Evolutionary conservation across 1,140 invertebrate species (phyloP).

Genomic region (Conus ventricosus): DNA sequence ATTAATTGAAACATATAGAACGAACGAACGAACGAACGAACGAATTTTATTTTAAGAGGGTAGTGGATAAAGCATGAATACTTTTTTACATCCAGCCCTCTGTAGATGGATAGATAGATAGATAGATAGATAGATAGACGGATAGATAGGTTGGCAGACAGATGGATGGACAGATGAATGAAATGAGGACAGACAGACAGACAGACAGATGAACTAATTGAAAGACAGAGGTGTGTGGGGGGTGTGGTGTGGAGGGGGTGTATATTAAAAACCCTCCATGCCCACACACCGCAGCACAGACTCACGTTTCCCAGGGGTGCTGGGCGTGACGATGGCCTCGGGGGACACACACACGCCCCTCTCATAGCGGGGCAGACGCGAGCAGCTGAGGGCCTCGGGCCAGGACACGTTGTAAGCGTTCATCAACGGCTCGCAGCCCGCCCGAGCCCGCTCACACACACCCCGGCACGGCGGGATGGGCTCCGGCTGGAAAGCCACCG

Average conservation of each 20-base stretch:
- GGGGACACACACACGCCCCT: slow-evolving; percentile 69
- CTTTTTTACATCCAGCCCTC: no score
- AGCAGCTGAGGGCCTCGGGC: slow-evolving; percentile 65
- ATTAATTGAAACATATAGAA: no score
- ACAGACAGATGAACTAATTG: not conserved
- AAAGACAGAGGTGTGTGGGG: no score
- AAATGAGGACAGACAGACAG: not conserved
- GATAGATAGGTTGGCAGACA: not conserved
- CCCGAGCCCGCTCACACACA: slow-evolving; percentile 64
- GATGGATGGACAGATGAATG: not conserved
- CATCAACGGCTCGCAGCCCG: slow-evolving; percentile 69
- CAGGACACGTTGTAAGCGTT: slow-evolving; percentile 68
- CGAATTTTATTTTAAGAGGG: no score
- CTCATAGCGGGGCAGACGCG: slow-evolving; percentile 65
- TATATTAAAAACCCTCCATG: no score
- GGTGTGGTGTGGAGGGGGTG: no score
- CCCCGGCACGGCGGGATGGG: slow-evolving; percentile 69
- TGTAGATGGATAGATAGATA: no score
- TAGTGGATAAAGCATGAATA: no score
- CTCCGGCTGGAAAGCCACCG: slow-evolving; percentile 62
- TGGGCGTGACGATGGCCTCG: slow-evolving; percentile 65
- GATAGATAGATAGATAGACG: no score
- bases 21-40: no score
- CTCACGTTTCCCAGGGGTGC: slow-evolving; percentile 26
- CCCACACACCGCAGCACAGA: not conserved